These are phyloP conservation scores for Anguilla anguilla DNA, from an alignment of 2,797 vertebrate genomes.

Conservation along the genomic window DNA sequence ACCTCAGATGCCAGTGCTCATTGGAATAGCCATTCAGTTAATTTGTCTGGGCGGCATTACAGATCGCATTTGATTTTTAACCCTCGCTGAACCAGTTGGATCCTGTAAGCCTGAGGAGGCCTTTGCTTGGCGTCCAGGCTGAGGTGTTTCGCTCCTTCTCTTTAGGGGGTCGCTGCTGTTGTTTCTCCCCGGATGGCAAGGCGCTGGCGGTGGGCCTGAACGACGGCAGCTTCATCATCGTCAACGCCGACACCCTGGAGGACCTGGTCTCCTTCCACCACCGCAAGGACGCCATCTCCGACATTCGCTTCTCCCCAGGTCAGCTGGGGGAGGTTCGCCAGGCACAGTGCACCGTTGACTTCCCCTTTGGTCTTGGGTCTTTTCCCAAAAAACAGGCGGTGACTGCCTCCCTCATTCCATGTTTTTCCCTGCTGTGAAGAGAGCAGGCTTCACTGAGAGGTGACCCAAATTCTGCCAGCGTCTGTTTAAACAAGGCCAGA, in stretches of 20 bases:
- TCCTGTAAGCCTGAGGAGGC: background rate
- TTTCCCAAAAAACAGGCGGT: slow-evolving; percentile 7
- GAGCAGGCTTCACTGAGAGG: slow-evolving; percentile 54
- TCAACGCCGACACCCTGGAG: slow-evolving; percentile 96
- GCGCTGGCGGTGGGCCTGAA: slow-evolving; percentile 93
- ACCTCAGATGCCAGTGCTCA: background rate
- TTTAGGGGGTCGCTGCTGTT: slow-evolving; percentile 93
- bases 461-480: slow-evolving; percentile 63
- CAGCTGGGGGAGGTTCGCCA: slow-evolving; percentile 42
- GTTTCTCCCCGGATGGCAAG: slow-evolving; percentile 97
- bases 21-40: background rate
- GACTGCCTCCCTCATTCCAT: slow-evolving; percentile 38
- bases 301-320: slow-evolving; percentile 98
- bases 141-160: slow-evolving; percentile 35
- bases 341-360: slow-evolving; percentile 22
- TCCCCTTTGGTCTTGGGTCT: slow-evolving; percentile 14
- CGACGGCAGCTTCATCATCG: slow-evolving; percentile 95
- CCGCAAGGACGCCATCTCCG: slow-evolving; percentile 94
- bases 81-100: background rate
- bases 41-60: background rate
- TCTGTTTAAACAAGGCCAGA: slow-evolving; percentile 64
- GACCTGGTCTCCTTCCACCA: slow-evolving; percentile 98
- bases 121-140: slow-evolving; percentile 12
- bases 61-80: background rate
- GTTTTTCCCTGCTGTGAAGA: slow-evolving; percentile 46